These are phyloP conservation scores for Oxyruncus cristatus DNA, from an alignment of 2,113 vertebrate species.

Conservation along the genomic window DNA sequence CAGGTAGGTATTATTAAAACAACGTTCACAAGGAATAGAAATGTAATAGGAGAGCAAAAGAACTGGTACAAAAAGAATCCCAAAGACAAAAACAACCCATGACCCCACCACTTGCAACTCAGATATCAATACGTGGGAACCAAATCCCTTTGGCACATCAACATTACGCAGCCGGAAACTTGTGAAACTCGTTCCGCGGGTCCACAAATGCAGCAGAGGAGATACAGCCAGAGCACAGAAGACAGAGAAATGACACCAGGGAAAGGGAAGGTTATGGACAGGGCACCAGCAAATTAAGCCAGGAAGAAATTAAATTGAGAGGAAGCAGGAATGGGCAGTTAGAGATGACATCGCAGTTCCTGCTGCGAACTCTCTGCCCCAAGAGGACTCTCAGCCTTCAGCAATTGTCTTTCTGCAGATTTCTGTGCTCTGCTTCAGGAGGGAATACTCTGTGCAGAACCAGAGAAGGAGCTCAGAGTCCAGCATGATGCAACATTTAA, in stretches of 20 bases:
- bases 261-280: neutral
- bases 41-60: neutral
- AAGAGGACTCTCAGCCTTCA: neutral
- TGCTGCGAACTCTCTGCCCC: neutral
- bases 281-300: conserved; percentile 8
- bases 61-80: neutral
- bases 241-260: neutral
- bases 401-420: neutral
- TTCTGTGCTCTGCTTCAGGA: neutral
- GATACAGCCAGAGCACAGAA: neutral
- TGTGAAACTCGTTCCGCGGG: conserved; percentile 12
- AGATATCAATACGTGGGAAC: conserved; percentile 1
- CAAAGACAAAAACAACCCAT: neutral
- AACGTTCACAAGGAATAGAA: neutral
- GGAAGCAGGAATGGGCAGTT: conserved; percentile 4
- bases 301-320: conserved; percentile 39
- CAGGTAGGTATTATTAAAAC: neutral
- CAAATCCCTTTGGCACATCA: conserved; percentile 4
- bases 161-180: neutral
- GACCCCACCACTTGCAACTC: neutral
- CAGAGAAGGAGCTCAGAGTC: neutral
- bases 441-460: rapidly evolving
- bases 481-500: neutral
- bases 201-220: neutral
- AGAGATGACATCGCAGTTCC: neutral